Conservation (phyloP, 1,140 invertebrate species). For the Papilio aristodemus region DNA sequence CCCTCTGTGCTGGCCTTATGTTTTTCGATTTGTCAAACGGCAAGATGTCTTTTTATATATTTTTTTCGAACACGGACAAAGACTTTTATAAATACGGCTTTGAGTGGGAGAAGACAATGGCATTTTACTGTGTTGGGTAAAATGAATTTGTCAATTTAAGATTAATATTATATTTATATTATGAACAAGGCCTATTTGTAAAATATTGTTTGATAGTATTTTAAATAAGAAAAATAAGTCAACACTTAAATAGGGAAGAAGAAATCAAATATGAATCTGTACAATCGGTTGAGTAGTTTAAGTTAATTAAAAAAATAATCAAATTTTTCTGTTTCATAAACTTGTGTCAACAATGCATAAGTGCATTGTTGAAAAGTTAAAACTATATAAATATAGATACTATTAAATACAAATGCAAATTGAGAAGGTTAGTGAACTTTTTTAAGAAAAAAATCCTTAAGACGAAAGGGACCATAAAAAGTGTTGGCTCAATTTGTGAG, state of each 20-base stretch:
- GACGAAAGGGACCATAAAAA: not conserved
- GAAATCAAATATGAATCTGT: too few species aligned
- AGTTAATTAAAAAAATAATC: too few species aligned
- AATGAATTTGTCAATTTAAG: constrained; percentile 21
- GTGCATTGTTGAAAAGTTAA: too few species aligned
- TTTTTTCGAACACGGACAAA: constrained; percentile 30
- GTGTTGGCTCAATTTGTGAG: constrained; percentile 27
- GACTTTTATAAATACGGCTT: constrained; percentile 17
- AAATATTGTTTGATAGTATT: not conserved
- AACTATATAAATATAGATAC: too few species aligned
- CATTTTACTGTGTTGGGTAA: constrained; percentile 3
- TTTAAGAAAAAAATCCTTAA: not conserved
- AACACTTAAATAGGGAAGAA: not conserved
- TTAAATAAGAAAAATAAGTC: not conserved
- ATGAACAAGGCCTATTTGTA: too few species aligned
- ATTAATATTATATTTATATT: too few species aligned
- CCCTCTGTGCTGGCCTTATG: constrained; percentile 48
- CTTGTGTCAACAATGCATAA: too few species aligned
- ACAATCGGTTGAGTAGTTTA: too few species aligned
- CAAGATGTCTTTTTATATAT: constrained; percentile 34
- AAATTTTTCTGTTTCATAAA: too few species aligned
- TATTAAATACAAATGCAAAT: too few species aligned
- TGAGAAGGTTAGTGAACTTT: too few species aligned
- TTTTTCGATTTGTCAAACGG: constrained; percentile 54
- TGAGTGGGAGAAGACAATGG: constrained; percentile 24